Evolutionary conservation across 2,797 vertebrate genomes (phyloP).

Genomic region (Notoglanidium macrostoma): DNA sequence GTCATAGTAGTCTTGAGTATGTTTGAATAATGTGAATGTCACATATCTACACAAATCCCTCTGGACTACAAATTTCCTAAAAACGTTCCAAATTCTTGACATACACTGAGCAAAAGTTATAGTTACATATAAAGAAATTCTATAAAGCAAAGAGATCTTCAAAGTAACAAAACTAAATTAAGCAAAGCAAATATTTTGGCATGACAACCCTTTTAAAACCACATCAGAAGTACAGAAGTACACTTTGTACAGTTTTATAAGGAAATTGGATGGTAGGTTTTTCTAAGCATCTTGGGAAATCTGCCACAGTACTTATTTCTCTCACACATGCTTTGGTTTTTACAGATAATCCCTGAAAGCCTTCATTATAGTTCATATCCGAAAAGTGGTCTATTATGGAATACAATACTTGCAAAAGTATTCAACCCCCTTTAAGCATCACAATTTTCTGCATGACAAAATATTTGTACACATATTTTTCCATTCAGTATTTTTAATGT

Average conservation of each 20-base stretch:
- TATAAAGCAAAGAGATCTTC: neutral
- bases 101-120: neutral
- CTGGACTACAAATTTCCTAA: neutral
- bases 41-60: neutral
- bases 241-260: neutral
- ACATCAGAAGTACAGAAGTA: neutral
- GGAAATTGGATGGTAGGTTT: neutral
- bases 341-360: neutral
- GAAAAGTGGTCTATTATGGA: neutral
- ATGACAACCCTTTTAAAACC: neutral
- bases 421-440: no score
- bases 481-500: no score
- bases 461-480: no score
- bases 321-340: neutral
- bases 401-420: neutral
- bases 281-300: neutral
- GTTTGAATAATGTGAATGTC: neutral
- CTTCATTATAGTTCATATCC: neutral
- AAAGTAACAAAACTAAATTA: neutral
- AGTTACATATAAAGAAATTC: neutral
- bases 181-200: neutral
- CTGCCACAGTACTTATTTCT: neutral
- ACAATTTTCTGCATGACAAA: no score
- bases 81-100: slow-evolving; percentile 12
- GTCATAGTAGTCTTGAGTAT: neutral